Percentiles rank a stretch among this genome's conserved stretches.
These are phyloP conservation scores for Aspidiotus rigidus DNA, from an alignment of 2,888 invertebrate genomes.

Conservation along the genomic window DNA sequence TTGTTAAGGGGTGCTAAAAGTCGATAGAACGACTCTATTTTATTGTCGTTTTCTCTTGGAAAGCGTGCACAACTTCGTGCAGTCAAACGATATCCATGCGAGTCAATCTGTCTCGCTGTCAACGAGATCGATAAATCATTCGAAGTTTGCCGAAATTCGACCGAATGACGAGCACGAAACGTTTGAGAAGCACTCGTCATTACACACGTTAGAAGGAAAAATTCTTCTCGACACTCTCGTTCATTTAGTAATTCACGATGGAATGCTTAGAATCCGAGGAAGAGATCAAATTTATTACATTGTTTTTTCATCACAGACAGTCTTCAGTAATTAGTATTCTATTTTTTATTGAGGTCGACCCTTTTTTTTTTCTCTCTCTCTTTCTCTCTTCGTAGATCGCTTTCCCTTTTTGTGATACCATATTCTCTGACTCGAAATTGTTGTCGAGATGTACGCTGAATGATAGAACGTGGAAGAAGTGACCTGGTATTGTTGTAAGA, in stretches of 20 bases:
- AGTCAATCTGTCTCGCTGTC: no score
- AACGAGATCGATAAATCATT: no score
- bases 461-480: no score
- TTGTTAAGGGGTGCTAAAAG: not conserved
- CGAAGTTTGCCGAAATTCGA: no score
- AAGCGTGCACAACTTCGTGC: no score
- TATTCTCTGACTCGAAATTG: no score
- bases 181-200: not conserved
- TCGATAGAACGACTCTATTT: no score
- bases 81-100: no score
- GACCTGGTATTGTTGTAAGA: no score
- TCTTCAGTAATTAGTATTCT: constrained; percentile 19
- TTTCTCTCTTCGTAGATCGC: not conserved
- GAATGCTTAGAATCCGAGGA: not conserved
- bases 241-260: constrained; percentile 12
- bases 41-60: no score
- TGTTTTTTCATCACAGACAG: constrained; percentile 18
- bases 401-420: no score
- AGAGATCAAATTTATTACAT: constrained; percentile 24
- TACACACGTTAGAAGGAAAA: not conserved
- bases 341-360: constrained; percentile 6
- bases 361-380: not conserved
- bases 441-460: no score
- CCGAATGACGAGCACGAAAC: not conserved
- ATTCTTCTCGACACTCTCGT: constrained; percentile 15